Evolutionary conservation across 2,888 invertebrate genomes (phyloP).

Genomic region (Vanessa cardui): DNA sequence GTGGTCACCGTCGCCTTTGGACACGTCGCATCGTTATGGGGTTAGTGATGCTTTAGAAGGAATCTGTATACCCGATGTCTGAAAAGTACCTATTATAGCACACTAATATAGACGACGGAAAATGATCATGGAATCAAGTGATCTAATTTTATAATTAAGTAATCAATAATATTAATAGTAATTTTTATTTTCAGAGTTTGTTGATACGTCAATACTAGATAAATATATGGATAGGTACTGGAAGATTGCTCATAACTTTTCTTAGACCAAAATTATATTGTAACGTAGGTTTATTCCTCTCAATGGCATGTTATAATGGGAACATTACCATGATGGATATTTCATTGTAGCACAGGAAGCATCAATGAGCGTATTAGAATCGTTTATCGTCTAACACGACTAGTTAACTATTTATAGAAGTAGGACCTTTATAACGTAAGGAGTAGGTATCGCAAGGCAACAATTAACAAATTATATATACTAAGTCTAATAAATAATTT

Average conservation of each 20-base stretch:
- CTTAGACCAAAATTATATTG: neutral
- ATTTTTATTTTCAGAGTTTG: too few species aligned
- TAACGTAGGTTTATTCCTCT: neutral
- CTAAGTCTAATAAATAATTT: neutral
- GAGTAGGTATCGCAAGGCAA: neutral
- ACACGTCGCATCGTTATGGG: too few species aligned
- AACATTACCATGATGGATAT: constrained; percentile 13
- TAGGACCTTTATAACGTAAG: neutral
- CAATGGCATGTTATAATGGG: neutral
- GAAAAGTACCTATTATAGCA: too few species aligned
- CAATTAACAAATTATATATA: neutral
- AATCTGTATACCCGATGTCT: too few species aligned
- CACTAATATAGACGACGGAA: too few species aligned
- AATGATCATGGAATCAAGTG: too few species aligned
- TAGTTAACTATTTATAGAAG: constrained; percentile 14
- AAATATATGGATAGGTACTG: neutral
- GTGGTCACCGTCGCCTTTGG: too few species aligned
- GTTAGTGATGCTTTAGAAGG: too few species aligned
- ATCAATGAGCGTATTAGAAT: constrained; percentile 32
- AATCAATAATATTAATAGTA: too few species aligned
- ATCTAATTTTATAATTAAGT: too few species aligned
- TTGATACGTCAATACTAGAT: too few species aligned
- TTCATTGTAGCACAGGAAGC: constrained; percentile 29
- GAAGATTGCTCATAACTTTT: neutral
- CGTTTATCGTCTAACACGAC: constrained; percentile 26